Evolutionary conservation across 2,113 vertebrate genomes (phyloP), one percentile per base, ranked within the genome.

Genomic region (Menidia beryllina): DNA sequence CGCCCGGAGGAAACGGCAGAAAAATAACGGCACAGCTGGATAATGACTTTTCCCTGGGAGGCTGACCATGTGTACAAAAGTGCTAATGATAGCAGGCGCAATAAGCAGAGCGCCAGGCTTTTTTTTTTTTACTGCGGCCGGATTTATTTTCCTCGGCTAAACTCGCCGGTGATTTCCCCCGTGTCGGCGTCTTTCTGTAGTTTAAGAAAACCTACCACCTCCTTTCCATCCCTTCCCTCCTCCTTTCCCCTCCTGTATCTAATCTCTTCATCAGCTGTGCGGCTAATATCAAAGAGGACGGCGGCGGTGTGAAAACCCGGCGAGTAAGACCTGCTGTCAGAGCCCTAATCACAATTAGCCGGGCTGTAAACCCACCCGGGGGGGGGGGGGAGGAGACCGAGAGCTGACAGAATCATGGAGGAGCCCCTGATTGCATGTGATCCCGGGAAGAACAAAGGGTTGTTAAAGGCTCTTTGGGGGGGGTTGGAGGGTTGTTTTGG

Each of bases 41-140:
- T 92, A 92, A 92, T 91, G 89, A 89, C 88, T 90, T 87, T 85
- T 91, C 90, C 90, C 91, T 88, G 81, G 86, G 88, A 90, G 91
- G 84, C 89, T 84, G 87, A 87, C 90, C 90, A 88, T 91, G 91
- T 91, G 91, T 90, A 88, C 87, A 83, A 80, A 91, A 81, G 83
- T 86, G 75, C 88, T 92, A 91, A 92, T 92, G 90, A 92, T 90
- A 92, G 88, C 86, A 88, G 89, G 84, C 86, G 86, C 88, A 89
- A 91, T 91, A 91, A 91, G 88, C 70, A n/a, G 69, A 73, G 88
- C 70, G 75, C 69, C 24, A 77, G 82, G 67, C 82, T 90, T 89
- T n/a, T n/a, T n/a, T n/a, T n/a, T n/a, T n/a, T n/a, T 91, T 88
- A 89, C 88, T 85, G 86, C 68, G 86, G 80, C 88, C 79, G 75